Evolutionary conservation across 1,140 invertebrate species (phyloP), one percentile per base, ranked within the genome.

Genomic region (Penaeus vannamei): DNA sequence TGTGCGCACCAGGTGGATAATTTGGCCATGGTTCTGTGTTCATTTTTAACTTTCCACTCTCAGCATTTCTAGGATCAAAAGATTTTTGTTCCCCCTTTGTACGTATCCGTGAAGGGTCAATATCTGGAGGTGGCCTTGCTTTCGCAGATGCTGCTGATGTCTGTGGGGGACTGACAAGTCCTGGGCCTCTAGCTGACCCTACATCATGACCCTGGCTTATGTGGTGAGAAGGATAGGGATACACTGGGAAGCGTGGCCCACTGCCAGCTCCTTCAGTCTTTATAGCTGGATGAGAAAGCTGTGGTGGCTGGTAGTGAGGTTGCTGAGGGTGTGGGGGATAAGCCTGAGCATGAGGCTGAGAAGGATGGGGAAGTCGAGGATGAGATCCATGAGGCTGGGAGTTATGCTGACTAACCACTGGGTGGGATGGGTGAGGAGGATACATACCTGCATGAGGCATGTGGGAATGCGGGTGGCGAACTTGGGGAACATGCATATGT

Each of bases 21-120:
- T 22, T 22, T 23, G 32, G 29, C 87, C 83, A 84, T n/a, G 82
- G 53, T 5, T 89, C 72, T 59, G 59, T 22, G 20, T 72, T 86
- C 10, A 79, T 20, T 77, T 60, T n/a, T 10, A 69, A 60, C 53
- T 69, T 79, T 26, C 87, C 82, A 85, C 72, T 77, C 69, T 46
- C 87, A 80, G 81, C 80, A 84, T 77, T 88, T 42, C 69, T 62
- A 36, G 87, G 82, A 62, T 89, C 87, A 80, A 84, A 89, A 26
- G 87, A 84, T 77, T 89, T 89, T 53, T 89, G 87, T 80, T 89
- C 87, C 26, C 87, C 87, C 66, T 89, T 89, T 36, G 87, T 89
- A 53, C 80, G 80, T 61, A 89, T 83, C 23, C 87, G 81, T 26
- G 82, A 79, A 62, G 59, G 64, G 29, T 89, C 87, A 84, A 20